Conservation (phyloP, 2,888 invertebrate genomes). For the Drosophila pseudotalamancana region DNA sequence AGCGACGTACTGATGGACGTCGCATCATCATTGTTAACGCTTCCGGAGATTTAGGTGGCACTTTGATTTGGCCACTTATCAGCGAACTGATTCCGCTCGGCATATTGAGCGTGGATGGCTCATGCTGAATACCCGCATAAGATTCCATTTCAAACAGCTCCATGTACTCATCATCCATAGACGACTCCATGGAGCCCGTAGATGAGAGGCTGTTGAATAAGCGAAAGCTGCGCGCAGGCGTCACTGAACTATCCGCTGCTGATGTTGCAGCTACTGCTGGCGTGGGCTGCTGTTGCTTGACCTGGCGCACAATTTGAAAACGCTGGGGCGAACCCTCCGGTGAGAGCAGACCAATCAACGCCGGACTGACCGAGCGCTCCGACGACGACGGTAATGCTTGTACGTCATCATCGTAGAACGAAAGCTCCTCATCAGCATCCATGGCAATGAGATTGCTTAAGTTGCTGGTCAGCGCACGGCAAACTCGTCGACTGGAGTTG, state of each 20-base stretch:
- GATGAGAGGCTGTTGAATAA: slow-evolving; percentile 85
- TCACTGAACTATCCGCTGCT: slow-evolving; percentile 15
- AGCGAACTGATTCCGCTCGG: slow-evolving; percentile 87
- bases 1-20: slow-evolving; percentile 85
- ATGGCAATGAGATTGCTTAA: slow-evolving; percentile 65
- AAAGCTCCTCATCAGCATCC: slow-evolving; percentile 81
- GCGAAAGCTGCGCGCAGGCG: slow-evolving; percentile 81
- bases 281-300: slow-evolving; percentile 32
- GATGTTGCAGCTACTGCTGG: slow-evolving; percentile 16
- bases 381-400: slow-evolving; percentile 46
- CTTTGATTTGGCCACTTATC: slow-evolving; percentile 86
- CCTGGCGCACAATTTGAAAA: slow-evolving; percentile 78
- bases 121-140: slow-evolving; percentile 67
- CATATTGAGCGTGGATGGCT: slow-evolving; percentile 76
- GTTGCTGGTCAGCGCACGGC: slow-evolving; percentile 50
- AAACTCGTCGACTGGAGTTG: slow-evolving; percentile 48
- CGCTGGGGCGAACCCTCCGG: slow-evolving; percentile 83
- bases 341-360: slow-evolving; percentile 79
- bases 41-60: slow-evolving; percentile 83
- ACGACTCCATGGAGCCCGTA: slow-evolving; percentile 86
- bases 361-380: slow-evolving; percentile 69
- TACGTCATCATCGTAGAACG: slow-evolving; percentile 82
- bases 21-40: slow-evolving; percentile 69
- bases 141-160: slow-evolving; percentile 87
- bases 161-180: slow-evolving; percentile 87